Conservation (phyloP, 2,797 vertebrate species). For the Todus mexicanus region DNA sequence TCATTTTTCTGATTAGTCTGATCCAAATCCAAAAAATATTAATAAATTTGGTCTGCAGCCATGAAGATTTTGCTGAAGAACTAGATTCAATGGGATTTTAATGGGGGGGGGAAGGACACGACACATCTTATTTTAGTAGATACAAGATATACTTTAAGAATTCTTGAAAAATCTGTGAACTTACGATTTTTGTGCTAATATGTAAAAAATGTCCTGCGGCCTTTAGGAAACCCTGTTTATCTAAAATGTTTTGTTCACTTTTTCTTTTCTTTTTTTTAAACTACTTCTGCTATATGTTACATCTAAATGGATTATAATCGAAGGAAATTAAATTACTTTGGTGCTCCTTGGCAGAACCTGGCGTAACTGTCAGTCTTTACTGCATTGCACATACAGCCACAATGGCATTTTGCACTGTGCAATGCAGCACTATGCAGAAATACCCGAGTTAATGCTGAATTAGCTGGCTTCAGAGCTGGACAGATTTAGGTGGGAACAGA, state of each 20-base stretch:
- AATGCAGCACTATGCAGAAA: conserved; percentile 48
- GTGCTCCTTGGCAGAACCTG: conserved; percentile 24
- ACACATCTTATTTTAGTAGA: background rate
- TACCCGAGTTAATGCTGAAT: background rate
- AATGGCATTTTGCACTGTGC: background rate
- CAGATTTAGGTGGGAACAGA: background rate
- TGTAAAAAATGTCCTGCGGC: background rate
- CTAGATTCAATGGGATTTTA: background rate
- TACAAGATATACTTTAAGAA: background rate
- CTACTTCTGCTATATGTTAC: conserved; percentile 31
- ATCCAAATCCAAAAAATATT: background rate
- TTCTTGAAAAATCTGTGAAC: background rate
- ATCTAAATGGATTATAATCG: conserved; percentile 52
- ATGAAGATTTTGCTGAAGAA: background rate
- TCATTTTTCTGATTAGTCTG: background rate
- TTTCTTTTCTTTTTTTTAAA: background rate
- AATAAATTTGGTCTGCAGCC: background rate
- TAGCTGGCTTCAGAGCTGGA: background rate
- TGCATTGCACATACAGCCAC: background rate
- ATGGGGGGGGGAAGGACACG: rapidly evolving
- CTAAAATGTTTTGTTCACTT: background rate
- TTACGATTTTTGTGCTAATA: background rate
- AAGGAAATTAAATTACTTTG: conserved; percentile 56
- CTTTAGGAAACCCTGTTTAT: background rate
- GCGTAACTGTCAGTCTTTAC: conserved; percentile 29